These are phyloP conservation scores for Apocrypta bakeri DNA, from an alignment of 1,140 invertebrate species.

Conservation along the genomic window DNA sequence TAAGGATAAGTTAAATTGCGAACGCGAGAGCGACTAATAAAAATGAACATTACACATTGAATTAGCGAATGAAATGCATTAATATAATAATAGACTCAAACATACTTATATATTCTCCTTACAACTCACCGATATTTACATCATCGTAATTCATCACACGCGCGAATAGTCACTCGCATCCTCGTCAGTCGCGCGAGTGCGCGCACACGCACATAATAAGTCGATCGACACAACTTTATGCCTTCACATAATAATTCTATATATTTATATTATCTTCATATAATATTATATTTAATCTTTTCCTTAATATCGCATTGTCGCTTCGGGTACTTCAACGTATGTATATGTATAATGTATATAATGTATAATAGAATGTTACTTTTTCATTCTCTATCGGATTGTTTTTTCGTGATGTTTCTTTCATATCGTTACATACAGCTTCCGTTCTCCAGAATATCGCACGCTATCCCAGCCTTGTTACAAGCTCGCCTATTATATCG, in stretches of 20 bases:
- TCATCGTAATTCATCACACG: constrained; percentile 22
- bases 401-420: constrained; percentile 34
- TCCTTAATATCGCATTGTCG: constrained; percentile 62
- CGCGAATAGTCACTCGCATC: constrained; percentile 7
- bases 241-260: constrained; percentile 65
- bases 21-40: constrained; percentile 20
- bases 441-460: not conserved
- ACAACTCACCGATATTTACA: constrained; percentile 53
- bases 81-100: constrained; percentile 40
- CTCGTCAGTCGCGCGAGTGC: too few relatives aligned
- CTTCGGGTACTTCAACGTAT: constrained; percentile 61
- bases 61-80: constrained; percentile 40
- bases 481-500: not conserved
- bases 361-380: constrained; percentile 48
- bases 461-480: not conserved
- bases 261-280: constrained; percentile 54
- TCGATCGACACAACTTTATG: constrained; percentile 60
- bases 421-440: not conserved
- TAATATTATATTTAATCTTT: constrained; percentile 47
- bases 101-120: constrained; percentile 36
- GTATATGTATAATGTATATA: constrained; percentile 63
- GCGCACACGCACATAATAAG: constrained; percentile 48
- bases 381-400: too few relatives aligned
- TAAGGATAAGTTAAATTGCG: constrained; percentile 19
- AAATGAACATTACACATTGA: constrained; percentile 16